Percentiles rank a stretch among this genome's conserved stretches.
Evolutionary conservation across 2,797 vertebrate genomes (phyloP).

Genomic region (Hemitrygon akajei): DNA sequence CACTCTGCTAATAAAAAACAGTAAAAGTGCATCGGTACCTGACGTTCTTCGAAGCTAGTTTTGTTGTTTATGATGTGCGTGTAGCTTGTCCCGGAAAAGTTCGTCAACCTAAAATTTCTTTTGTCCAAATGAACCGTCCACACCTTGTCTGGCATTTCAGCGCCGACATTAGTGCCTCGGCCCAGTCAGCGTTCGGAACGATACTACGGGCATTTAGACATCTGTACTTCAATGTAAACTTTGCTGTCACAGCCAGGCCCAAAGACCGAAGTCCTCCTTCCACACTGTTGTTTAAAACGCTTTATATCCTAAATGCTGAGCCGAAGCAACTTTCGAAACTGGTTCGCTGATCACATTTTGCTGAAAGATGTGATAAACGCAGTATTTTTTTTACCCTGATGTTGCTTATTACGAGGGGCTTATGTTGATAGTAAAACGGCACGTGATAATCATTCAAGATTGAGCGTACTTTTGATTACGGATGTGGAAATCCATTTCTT

Average conservation of each 20-base stretch:
- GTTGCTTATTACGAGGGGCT: too few relatives aligned
- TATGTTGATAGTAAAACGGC: background rate
- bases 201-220: background rate
- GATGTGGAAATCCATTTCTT: background rate
- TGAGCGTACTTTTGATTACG: background rate
- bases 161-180: too few relatives aligned
- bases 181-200: background rate
- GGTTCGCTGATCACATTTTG: too few relatives aligned
- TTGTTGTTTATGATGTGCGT: background rate
- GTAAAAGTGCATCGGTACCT: background rate
- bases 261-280: background rate
- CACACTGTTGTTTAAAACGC: too few relatives aligned
- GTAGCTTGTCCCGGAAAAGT: background rate
- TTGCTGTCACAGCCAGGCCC: background rate
- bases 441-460: background rate
- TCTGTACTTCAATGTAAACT: too few relatives aligned
- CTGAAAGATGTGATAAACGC: background rate
- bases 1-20: background rate
- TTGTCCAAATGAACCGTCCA: background rate
- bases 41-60: background rate
- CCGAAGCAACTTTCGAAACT: background rate
- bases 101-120: background rate
- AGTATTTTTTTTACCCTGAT: too few relatives aligned
- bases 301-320: background rate
- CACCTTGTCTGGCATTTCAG: background rate